Conservation (phyloP, 2,888 invertebrate species). For the Lumbricus terrestris region DNA sequence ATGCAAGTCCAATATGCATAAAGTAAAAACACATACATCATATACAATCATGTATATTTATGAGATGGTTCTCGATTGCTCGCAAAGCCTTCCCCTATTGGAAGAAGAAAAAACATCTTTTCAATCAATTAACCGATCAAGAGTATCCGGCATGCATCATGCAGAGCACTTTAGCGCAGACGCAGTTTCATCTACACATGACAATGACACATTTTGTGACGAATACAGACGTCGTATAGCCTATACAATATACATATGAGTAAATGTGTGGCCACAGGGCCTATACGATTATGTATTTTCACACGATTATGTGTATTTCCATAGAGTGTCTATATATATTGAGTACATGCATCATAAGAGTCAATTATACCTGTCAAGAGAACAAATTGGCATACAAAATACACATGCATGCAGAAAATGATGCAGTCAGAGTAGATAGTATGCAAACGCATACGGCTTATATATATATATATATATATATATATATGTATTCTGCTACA, state of each 20-base stretch:
- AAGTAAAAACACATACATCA: too few relatives aligned
- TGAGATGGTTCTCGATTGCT: neutral
- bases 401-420: too few relatives aligned
- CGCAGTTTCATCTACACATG: neutral
- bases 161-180: neutral
- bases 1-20: neutral
- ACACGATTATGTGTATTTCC: too few relatives aligned
- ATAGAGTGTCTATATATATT: too few relatives aligned
- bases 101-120: neutral
- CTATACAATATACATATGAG: neutral
- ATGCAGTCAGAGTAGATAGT: too few relatives aligned
- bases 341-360: neutral
- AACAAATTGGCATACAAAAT: too few relatives aligned
- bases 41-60: neutral
- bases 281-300: neutral
- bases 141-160: neutral
- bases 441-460: too few relatives aligned
- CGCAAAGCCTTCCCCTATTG: neutral
- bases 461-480: too few relatives aligned
- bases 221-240: neutral
- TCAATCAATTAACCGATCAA: neutral
- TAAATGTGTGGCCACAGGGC: neutral
- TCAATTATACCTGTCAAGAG: neutral
- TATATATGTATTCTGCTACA: neutral
- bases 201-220: neutral